Evolutionary conservation across 2,888 invertebrate genomes (phyloP).

Genomic region (Pycnomerus fuliginosus): DNA sequence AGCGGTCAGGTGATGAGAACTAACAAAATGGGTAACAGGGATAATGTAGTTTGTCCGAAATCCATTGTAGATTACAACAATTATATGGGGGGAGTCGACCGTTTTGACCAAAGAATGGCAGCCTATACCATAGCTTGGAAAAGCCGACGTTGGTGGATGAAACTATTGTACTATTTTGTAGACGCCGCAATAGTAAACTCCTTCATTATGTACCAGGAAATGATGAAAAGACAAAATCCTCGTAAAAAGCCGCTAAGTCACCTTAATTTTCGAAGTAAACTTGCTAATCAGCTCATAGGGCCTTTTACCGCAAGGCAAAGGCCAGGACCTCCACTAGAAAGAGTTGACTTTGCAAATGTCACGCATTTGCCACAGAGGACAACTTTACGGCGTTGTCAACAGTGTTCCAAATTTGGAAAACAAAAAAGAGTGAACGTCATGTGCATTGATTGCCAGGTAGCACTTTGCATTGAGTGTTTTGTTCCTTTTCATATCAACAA

Average conservation of each 20-base stretch:
- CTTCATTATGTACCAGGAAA: constrained; percentile 14
- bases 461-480: constrained; percentile 1
- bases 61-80: constrained; percentile 36
- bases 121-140: constrained; percentile 31
- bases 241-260: constrained; percentile 1
- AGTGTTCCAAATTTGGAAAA: background rate
- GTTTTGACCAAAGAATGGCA: constrained; percentile 35
- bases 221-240: background rate
- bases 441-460: background rate
- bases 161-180: constrained; percentile 35
- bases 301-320: background rate
- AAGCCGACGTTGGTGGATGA: constrained; percentile 34
- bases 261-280: background rate
- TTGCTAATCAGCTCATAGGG: background rate
- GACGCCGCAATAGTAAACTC: constrained; percentile 33
- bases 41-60: constrained; percentile 32
- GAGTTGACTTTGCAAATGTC: background rate
- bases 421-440: background rate
- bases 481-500: background rate
- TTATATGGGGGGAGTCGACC: constrained; percentile 39
- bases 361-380: background rate
- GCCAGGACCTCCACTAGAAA: background rate
- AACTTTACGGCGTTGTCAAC: background rate
- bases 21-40: constrained; percentile 31
- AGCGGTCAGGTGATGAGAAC: constrained; percentile 27